Evolutionary conservation across 1,140 invertebrate species (phyloP), one percentile per base, ranked within the genome.

Genomic region (Xylocopa sonorina): DNA sequence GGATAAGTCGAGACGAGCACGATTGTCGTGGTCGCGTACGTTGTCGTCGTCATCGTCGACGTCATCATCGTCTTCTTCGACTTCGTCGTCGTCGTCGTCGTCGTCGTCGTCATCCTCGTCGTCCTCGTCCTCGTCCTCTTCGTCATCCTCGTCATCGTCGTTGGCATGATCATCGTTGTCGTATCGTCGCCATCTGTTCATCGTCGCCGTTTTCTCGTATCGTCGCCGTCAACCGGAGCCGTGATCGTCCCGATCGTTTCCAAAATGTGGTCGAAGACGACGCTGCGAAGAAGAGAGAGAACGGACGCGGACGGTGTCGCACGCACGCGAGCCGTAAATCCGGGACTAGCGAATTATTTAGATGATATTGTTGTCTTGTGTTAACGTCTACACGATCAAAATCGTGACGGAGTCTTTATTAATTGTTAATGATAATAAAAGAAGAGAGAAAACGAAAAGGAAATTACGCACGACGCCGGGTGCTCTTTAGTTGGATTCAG

Each of bases 311-410:
- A 7, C n/a, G 21, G 21, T 16, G 50, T 18, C 34, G 51, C 34
- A 29, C 41, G 68, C 21, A 32, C 43, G 51, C 41, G 50, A 57
- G 27, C 29, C 63, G 74, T 73, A 66, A n/a, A n/a, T n/a, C 32
- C 55, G 57, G 55, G 57, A 41, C 60, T 80, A 80, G 88, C 85
- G 82, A 69, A 77, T 89, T 90, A 90, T 90, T 85, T 91, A 90
- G 88, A 79, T 89, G 76, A 89, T 87, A 89, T 55, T 89, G 88
- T 91, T 90, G 89, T 90, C 88, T 92, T 90, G 88, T 91, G 86
- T 89, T 89, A 87, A 88, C 77, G 58, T 78, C 43, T 79, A 81
- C 75, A 82, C 84, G 86, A 91, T 88, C 84, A 73, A 72, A 85
- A 87, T 90, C 84, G 32, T 60, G 38, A 81, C 83, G 83, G 64